These are phyloP conservation scores for Dasyurus viverrinus DNA, from an alignment of 2,113 vertebrate genomes.

Conservation along the genomic window DNA sequence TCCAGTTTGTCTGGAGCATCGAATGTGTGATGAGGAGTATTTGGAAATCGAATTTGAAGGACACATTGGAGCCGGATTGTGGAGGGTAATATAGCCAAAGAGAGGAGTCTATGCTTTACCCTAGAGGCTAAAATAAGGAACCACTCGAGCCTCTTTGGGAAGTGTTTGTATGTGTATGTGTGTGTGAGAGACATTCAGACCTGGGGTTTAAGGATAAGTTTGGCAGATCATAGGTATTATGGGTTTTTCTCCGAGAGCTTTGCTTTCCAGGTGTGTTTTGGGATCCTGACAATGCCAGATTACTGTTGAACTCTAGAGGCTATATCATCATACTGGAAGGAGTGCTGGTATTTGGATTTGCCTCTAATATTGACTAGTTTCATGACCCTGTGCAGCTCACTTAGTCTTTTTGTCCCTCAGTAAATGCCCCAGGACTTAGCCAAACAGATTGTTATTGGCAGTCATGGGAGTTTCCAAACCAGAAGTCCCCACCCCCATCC, in stretches of 20 bases:
- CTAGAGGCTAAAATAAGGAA: neutral
- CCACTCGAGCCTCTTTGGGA: neutral
- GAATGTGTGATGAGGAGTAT: neutral
- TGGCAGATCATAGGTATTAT: neutral
- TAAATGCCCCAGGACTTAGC: neutral
- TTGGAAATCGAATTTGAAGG: neutral
- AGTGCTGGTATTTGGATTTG: neutral
- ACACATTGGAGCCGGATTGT: neutral
- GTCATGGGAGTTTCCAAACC: neutral
- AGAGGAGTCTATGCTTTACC: neutral
- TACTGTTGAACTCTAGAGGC: neutral
- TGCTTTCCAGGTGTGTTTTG: neutral
- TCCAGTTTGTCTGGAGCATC: neutral
- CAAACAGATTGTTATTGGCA: neutral
- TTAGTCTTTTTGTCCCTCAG: neutral
- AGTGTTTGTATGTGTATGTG: too few species aligned
- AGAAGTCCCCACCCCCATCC: neutral
- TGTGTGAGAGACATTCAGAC: neutral
- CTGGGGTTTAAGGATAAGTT: neutral
- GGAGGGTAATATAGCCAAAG: neutral
- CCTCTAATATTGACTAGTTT: neutral
- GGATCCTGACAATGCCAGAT: neutral
- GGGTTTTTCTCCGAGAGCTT: neutral
- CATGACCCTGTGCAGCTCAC: neutral
- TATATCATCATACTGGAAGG: neutral